A percentile compares a stretch with the other conserved stretches of the same genome.
Conservation (phyloP, 2,888 invertebrate genomes). For the Napeogenes sylphis region DNA sequence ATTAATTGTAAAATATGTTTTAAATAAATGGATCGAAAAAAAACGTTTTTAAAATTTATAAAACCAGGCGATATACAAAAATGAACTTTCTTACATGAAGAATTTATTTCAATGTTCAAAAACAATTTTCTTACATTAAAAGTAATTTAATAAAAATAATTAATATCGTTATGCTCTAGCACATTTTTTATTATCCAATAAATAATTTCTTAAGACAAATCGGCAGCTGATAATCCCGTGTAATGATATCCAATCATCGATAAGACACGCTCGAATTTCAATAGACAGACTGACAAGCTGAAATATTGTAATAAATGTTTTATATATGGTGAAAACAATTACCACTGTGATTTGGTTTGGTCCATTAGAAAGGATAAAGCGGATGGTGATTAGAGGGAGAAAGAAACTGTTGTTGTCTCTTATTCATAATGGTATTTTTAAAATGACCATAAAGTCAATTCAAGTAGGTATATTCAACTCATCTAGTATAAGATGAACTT, state of each 20-base stretch:
- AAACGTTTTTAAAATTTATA: too few species aligned
- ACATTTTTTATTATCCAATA: constrained; percentile 17
- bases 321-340: constrained; percentile 65
- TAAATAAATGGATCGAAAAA: background rate
- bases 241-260: constrained; percentile 71
- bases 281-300: constrained; percentile 71
- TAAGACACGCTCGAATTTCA: constrained; percentile 73
- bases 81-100: too few species aligned
- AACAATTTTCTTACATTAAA: background rate
- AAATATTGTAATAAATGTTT: constrained; percentile 72
- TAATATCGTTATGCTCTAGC: background rate
- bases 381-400: constrained; percentile 3
- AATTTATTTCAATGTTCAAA: too few species aligned
- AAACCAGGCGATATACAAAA: too few species aligned
- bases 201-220: constrained; percentile 27
- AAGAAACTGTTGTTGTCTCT: too few species aligned
- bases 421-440: too few species aligned
- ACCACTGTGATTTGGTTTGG: constrained; percentile 38
- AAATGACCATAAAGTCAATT: too few species aligned
- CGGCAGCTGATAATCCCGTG: constrained; percentile 46
- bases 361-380: constrained; percentile 29
- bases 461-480: too few species aligned
- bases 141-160: constrained; percentile 1
- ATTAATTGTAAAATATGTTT: background rate
- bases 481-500: too few species aligned